Evolutionary conservation across 2,888 invertebrate species (phyloP), one percentile per base, ranked within the genome.

Genomic region (Atherix ibis): DNA sequence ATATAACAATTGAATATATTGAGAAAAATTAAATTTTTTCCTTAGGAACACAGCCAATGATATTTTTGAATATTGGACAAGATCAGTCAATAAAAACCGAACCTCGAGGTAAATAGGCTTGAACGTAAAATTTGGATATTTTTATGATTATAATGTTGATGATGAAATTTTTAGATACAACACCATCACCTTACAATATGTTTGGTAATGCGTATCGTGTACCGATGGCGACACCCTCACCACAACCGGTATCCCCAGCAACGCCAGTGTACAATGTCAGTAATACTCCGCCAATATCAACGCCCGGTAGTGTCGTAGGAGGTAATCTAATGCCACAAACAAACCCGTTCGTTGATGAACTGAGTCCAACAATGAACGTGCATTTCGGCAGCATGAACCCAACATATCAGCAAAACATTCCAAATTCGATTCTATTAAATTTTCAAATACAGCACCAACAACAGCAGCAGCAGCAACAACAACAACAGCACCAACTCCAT

Each of bases 1-100:
- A n/a, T n/a, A n/a, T n/a, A n/a, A n/a, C n/a, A n/a, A n/a, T n/a
- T n/a, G n/a, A n/a, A n/a, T n/a, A n/a, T n/a, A n/a, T n/a, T n/a
- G n/a, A n/a, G n/a, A n/a, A n/a, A n/a, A n/a, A n/a, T 32, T 27
- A 18, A 13, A 31, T 31, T 18, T 36, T 39, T 30, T 34, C 43
- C 42, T 36, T 29, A 18, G 24, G 6, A 42, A 36, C 19, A 36
- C 42, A 37, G 16, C 48, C 40, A 12, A 46, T 52, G 43, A 48
- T 44, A 18, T 54, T 48, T 39, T 50, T 57, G 45, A 57, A 56
- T 40, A 44, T 52, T 12, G 44, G 49, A 33, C 54, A 50, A 29
- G 51, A 54, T 45, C 48, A 55, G 38, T 48, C 53, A 18, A 57
- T 61, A 12, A 61, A 61, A 48, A 51, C 53, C 4, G 60, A 61